Evolutionary conservation across 2,797 vertebrate species (phyloP).

Genomic region (Phataginus tetradactyla): DNA sequence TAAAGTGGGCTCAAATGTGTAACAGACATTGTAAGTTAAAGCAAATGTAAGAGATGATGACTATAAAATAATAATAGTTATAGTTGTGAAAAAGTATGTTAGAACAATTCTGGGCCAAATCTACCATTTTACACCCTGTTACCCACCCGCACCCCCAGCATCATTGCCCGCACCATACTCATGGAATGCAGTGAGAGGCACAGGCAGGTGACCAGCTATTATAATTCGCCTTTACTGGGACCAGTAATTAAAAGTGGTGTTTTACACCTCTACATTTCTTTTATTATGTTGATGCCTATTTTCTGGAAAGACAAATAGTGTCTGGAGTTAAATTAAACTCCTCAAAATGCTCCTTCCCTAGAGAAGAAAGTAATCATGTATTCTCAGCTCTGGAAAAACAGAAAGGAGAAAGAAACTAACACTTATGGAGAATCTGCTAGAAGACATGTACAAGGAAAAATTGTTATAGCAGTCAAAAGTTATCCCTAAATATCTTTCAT

Average conservation of each 20-base stretch:
- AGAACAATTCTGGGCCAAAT: not conserved
- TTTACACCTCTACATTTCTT: slow-evolving; percentile 15
- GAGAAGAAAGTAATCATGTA: not conserved
- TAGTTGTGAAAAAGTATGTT: not conserved
- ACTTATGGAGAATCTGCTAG: not conserved
- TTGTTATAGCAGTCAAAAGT: not conserved
- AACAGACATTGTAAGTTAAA: not conserved
- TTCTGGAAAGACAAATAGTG: slow-evolving; percentile 40
- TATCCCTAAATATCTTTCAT: not conserved
- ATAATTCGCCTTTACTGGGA: not conserved
- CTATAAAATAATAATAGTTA: not conserved
- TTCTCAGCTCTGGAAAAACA: not conserved
- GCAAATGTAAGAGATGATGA: not conserved
- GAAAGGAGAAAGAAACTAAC: not conserved
- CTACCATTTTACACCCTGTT: not conserved
- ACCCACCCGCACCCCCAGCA: not conserved
- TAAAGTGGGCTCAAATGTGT: not conserved
- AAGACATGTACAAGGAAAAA: not conserved
- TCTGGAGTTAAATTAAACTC: not conserved
- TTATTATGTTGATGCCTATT: slow-evolving; percentile 37
- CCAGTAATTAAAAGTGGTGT: not conserved
- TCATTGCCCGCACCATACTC: too few relatives aligned
- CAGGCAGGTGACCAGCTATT: not conserved
- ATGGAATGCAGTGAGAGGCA: not conserved
- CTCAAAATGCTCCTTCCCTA: not conserved